Evolutionary conservation across 2,888 invertebrate genomes (phyloP).

Genomic region (Lithophane semibrunnea): DNA sequence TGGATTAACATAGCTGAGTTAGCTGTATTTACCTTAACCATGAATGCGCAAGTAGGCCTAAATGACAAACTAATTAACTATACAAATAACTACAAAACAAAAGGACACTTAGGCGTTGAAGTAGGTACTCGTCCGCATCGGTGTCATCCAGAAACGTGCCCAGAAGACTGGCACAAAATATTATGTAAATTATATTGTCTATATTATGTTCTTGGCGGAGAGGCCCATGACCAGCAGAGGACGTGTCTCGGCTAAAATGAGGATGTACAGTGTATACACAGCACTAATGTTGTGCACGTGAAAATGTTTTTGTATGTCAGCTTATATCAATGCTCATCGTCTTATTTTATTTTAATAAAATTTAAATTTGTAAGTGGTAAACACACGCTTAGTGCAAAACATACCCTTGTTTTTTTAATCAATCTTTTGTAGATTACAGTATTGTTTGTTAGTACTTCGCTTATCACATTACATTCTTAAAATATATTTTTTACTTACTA

Average conservation of each 20-base stretch:
- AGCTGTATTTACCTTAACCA: too few species aligned
- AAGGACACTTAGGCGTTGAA: not conserved
- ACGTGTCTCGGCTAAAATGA: not conserved
- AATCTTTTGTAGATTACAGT: too few species aligned
- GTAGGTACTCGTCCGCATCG: not conserved
- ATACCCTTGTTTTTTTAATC: too few species aligned
- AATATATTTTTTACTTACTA: not conserved
- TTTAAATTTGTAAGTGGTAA: not conserved
- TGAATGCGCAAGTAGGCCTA: too few species aligned
- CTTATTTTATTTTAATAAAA: too few species aligned
- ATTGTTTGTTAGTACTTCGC: not conserved
- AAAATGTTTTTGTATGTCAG: too few species aligned
- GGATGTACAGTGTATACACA: not conserved
- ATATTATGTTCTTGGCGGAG: not conserved
- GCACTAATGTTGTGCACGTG: too few species aligned
- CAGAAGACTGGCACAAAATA: not conserved
- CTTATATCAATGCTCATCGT: too few species aligned
- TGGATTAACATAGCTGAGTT: too few species aligned
- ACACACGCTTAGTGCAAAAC: not conserved
- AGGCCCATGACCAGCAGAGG: not conserved
- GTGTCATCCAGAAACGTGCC: not conserved
- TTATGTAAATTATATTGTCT: not conserved
- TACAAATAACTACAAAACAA: not conserved
- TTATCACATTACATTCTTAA: not conserved
- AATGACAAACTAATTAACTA: too few species aligned